These are phyloP conservation scores for Gambusia affinis DNA, from an alignment of 2,113 vertebrate genomes.

Conservation along the genomic window DNA sequence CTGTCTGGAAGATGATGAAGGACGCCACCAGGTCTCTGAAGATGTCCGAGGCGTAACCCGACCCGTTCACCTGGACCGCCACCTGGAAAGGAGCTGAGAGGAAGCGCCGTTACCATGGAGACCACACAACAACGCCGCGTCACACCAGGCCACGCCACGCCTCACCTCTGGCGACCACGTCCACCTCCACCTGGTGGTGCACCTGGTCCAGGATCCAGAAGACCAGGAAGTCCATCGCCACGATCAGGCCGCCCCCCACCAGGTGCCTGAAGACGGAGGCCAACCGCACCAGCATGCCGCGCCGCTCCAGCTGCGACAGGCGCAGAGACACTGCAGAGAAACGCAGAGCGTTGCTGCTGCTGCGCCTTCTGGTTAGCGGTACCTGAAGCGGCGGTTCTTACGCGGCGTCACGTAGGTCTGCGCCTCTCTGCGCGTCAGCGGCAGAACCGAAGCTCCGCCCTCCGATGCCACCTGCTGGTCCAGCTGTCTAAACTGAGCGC, in stretches of 20 bases:
- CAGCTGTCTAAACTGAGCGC: conserved; percentile 75
- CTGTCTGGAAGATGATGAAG: conserved; percentile 82
- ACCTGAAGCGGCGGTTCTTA: conserved; percentile 54
- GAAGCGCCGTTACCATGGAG: background rate
- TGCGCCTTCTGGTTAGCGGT: no score
- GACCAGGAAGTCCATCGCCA: conserved; percentile 85
- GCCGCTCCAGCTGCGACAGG: conserved; percentile 51
- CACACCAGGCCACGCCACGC: no score
- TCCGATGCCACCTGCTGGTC: conserved; percentile 67
- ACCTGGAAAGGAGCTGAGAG: conserved; percentile 79
- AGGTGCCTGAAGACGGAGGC: conserved; percentile 73
- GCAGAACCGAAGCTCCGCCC: conserved; percentile 80
- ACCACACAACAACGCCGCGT: rapidly evolving
- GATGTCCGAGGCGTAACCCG: conserved; percentile 84
- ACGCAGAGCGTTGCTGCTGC: background rate
- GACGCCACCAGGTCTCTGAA: conserved; percentile 84
- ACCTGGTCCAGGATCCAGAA: conserved; percentile 91
- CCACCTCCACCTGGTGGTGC: conserved; percentile 79
- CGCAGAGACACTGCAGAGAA: background rate
- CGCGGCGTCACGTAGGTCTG: conserved; percentile 82
- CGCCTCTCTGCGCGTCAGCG: conserved; percentile 79
- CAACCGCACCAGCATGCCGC: conserved; percentile 41
- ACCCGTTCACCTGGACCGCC: conserved; percentile 79
- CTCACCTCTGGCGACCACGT: conserved; percentile 82
- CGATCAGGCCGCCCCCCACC: conserved; percentile 73